Evolutionary conservation across 1,140 invertebrate genomes (phyloP).

Genomic region (Diorhabda elongata): DNA sequence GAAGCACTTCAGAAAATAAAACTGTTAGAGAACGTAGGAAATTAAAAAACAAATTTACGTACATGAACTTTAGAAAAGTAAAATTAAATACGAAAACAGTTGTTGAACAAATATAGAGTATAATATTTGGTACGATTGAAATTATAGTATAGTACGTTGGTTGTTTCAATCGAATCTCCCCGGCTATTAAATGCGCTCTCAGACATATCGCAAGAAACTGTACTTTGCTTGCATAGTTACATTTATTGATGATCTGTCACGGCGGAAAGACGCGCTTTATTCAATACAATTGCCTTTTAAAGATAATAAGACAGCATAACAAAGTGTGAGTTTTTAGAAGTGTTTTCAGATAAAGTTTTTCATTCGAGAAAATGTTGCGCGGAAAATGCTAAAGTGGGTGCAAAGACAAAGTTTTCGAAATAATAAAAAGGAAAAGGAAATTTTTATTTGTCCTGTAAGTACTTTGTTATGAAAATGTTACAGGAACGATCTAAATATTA

Average conservation of each 20-base stretch:
- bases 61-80: too few relatives aligned
- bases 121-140: background rate
- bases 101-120: too few relatives aligned
- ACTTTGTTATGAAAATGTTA: background rate
- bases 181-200: constrained; percentile 12
- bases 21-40: too few relatives aligned
- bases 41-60: too few relatives aligned
- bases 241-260: constrained; percentile 26
- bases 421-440: constrained; percentile 15
- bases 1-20: too few relatives aligned
- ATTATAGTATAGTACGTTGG: background rate
- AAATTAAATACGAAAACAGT: too few relatives aligned
- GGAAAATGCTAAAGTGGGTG: constrained; percentile 38
- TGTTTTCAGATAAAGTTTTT: too few relatives aligned
- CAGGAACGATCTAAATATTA: too few relatives aligned
- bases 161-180: background rate
- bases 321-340: constrained; percentile 6
- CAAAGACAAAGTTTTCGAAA: constrained; percentile 32
- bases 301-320: constrained; percentile 6
- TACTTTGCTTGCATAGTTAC: constrained; percentile 21
- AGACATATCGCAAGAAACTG: constrained; percentile 17
- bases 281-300: constrained; percentile 5
- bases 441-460: constrained; percentile 24
- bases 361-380: constrained; percentile 5
- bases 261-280: constrained; percentile 15